phyloP scores from a whole-genome alignment of 2,888 invertebrate species.

The Parasteatoda lunata region DNA sequence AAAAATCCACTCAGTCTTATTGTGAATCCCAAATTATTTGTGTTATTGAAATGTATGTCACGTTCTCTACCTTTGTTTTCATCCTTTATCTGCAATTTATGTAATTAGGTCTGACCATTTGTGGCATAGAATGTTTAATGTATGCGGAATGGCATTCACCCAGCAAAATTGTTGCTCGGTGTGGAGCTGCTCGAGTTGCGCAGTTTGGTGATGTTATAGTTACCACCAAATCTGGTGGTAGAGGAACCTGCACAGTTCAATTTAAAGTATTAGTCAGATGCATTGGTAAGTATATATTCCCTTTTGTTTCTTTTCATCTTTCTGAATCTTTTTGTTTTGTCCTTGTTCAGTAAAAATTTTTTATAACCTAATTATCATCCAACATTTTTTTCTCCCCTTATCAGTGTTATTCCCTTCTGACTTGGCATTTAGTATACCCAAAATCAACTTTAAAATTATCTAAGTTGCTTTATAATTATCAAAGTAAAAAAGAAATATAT shows the following conservation, averaged over 20 bases:
- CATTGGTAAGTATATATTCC: constrained; percentile 61
- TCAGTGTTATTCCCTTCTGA: neutral
- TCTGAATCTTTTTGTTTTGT: neutral
- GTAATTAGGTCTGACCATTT: constrained; percentile 87
- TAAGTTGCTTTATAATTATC: too few relatives aligned
- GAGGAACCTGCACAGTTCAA: constrained; percentile 90
- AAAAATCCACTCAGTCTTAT: too few relatives aligned
- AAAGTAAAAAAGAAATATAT: too few relatives aligned
- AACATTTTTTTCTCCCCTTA: neutral
- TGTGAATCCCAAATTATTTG: too few relatives aligned
- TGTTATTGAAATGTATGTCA: too few relatives aligned
- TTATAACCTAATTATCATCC: neutral
- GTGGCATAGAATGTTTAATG: constrained; percentile 94
- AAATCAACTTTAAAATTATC: too few relatives aligned
- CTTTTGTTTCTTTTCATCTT: neutral
- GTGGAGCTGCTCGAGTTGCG: constrained; percentile 87
- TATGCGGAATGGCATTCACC: constrained; percentile 98
- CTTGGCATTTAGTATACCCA: too few relatives aligned
- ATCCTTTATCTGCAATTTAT: neutral
- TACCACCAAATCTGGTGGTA: constrained; percentile 88
- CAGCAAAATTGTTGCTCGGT: constrained; percentile 96
- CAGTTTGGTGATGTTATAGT: constrained; percentile 88
- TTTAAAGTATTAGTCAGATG: constrained; percentile 80
- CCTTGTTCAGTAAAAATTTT: neutral
- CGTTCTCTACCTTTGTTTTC: neutral